Evolutionary conservation across 92 coral and sea anemone genomes (phyloP), one percentile per base, ranked within the genome.

Genomic region (Porites cylindrica): DNA sequence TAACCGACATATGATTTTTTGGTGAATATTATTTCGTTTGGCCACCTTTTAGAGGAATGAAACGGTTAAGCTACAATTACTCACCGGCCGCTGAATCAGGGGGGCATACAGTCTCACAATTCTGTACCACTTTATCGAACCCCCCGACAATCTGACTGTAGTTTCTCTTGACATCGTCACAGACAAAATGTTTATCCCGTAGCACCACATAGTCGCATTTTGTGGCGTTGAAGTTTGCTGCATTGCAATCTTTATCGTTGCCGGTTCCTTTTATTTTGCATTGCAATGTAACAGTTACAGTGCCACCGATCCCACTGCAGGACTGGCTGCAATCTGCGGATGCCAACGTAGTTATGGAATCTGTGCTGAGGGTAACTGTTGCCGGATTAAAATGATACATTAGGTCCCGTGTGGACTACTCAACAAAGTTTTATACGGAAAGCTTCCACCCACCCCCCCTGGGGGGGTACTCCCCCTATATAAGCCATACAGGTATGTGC

Each of bases 291-390:
- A 80, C 84, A 0, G 84, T 63, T 52, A 64, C 62, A 10, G 77
- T 85, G 8, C 83, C 89, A 13, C 83, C 78, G 18, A 54, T 58
- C 50, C 19, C 51, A 14, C 85, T 81, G 68, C 86, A 88, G 21
- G 68, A 65, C n/a, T 12, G 51, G 8, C 79, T 26, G 21, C 82
- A 79, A 65, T 53, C 76, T 0, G 43, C 51, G 51, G 66, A 8
- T 61, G 82, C 56, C 3, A 61, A 51, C 19, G 32, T 26, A 7
- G 4, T 77, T 9, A 29, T 51, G 3, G 86, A 64, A 0, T 18
- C 38, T n/a, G 47, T 43, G 77, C 79, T 75, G 80, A 81, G 65
- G 76, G 80, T 75, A 21, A 73, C 86, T 88, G 76, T 52, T 29
- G 53, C 1, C 32, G 32, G 32, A 81, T 59, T 18, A 5, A 38